These are phyloP conservation scores for Cheumatopsyche charites DNA, from an alignment of 1,140 invertebrate genomes.

Conservation along the genomic window DNA sequence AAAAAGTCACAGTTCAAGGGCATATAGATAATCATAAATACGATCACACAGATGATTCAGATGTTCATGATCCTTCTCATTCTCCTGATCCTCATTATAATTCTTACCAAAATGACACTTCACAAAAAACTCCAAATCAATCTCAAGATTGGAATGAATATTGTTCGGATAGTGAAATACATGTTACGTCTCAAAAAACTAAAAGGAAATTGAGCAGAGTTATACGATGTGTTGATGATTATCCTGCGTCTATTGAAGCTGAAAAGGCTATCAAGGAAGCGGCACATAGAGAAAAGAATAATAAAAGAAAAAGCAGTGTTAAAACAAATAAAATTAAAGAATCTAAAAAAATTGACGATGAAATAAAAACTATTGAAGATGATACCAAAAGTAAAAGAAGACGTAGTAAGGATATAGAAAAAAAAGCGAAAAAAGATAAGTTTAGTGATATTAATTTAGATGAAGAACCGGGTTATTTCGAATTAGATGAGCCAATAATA, in stretches of 20 bases:
- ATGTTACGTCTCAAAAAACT: conserved; percentile 12
- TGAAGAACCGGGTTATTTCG: conserved; percentile 33
- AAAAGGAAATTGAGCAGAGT: conserved; percentile 20
- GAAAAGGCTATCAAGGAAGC: conserved; percentile 19
- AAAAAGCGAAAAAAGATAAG: conserved; percentile 31
- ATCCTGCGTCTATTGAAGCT: background rate
- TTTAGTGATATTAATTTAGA: conserved; percentile 33
- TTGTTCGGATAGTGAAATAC: conserved; percentile 31
- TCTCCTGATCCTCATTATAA: conserved; percentile 14
- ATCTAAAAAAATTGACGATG: conserved; percentile 9
- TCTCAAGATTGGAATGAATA: conserved; percentile 20
- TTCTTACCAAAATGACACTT: conserved; percentile 17
- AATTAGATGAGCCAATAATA: conserved; percentile 28
- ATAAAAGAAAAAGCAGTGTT: background rate
- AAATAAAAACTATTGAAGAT: conserved; percentile 3
- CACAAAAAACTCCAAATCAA: background rate
- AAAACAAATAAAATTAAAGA: conserved; percentile 23
- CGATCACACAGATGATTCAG: conserved; percentile 1
- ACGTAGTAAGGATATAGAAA: conserved; percentile 21
- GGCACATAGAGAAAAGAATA: conserved; percentile 3
- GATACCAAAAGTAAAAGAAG: conserved; percentile 27
- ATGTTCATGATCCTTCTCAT: background rate
- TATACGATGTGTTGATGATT: conserved; percentile 35
- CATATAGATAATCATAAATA: conserved; percentile 11
- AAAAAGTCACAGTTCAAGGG: conserved; percentile 23